Percentiles rank a stretch among this genome's conserved stretches.
Conservation (phyloP, 2,797 vertebrate species). For the Schizothorax lantsangensis region DNA sequence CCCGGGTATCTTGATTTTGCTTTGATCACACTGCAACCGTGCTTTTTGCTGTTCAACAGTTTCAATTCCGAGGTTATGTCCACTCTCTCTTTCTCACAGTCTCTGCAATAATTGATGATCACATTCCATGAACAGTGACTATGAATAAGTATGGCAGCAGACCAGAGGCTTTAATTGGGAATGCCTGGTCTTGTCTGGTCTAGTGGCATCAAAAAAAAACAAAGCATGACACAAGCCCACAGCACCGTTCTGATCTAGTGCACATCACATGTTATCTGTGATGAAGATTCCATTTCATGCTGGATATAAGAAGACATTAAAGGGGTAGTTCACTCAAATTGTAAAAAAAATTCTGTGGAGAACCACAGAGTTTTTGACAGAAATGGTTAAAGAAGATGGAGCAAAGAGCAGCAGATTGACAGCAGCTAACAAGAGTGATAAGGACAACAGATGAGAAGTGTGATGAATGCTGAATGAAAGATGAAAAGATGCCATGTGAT, state of each 20-base stretch:
- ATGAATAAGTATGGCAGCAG: constrained; percentile 17
- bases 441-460: constrained; percentile 2
- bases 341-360: not conserved
- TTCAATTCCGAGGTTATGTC: not conserved
- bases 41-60: not conserved
- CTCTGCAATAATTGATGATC: constrained; percentile 12
- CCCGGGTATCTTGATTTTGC: not conserved
- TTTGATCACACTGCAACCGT: not conserved
- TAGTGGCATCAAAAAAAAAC: constrained; percentile 21
- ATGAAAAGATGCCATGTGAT: not conserved
- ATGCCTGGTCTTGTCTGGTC: constrained; percentile 21
- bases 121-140: constrained; percentile 17
- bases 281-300: not conserved
- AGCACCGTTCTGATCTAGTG: not conserved
- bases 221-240: not conserved
- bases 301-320: not conserved
- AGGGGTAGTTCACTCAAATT: not conserved
- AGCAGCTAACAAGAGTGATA: not conserved
- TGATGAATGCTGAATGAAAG: constrained; percentile 19
- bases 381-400: not conserved
- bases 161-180: constrained; percentile 28
- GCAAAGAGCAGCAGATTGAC: not conserved
- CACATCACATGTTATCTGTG: constrained; percentile 18
- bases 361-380: not conserved
- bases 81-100: not conserved